Percentiles rank a stretch among this genome's conserved stretches.
Conservation (phyloP, 2,888 invertebrate genomes). For the Malacosoma neustria region DNA sequence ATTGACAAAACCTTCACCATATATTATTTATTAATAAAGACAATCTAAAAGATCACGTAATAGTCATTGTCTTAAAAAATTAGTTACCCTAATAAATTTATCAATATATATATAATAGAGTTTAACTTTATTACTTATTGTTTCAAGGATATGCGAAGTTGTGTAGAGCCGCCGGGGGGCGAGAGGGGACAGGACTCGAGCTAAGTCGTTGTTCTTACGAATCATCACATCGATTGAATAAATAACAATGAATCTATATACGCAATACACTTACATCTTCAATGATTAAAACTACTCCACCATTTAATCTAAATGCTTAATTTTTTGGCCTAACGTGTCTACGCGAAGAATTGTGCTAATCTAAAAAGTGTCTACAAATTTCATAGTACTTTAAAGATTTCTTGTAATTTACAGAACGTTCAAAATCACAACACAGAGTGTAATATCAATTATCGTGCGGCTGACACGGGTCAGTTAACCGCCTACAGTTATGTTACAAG, state of each 20-base stretch:
- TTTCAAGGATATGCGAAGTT: constrained; percentile 75
- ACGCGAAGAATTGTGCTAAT: constrained; percentile 74
- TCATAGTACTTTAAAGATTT: constrained; percentile 55
- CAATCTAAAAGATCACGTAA: constrained; percentile 76
- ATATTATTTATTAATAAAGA: constrained; percentile 76
- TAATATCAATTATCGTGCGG: constrained; percentile 71
- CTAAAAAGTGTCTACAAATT: constrained; percentile 69
- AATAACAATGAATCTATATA: constrained; percentile 63
- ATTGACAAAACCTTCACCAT: constrained; percentile 73
- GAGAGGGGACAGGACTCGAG: constrained; percentile 43
- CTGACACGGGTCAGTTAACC: constrained; percentile 55
- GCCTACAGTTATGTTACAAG: constrained; percentile 53
- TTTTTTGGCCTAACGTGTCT: constrained; percentile 64
- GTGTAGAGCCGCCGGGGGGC: constrained; percentile 53
- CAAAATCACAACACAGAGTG: constrained; percentile 77
- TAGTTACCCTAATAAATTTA: constrained; percentile 75
- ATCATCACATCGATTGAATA: constrained; percentile 66
- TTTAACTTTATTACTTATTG: constrained; percentile 73
- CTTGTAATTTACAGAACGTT: constrained; percentile 72
- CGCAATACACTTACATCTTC: constrained; percentile 55
- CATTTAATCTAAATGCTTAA: constrained; percentile 65
- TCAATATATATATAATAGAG: constrained; percentile 68
- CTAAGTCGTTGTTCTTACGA: constrained; percentile 66
- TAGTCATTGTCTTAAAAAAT: constrained; percentile 75
- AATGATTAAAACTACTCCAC: constrained; percentile 51